Percentiles rank a stretch among this genome's conserved stretches.
phyloP scores from a whole-genome alignment of 2,888 invertebrate genomes.

The Autographa gamma region DNA sequence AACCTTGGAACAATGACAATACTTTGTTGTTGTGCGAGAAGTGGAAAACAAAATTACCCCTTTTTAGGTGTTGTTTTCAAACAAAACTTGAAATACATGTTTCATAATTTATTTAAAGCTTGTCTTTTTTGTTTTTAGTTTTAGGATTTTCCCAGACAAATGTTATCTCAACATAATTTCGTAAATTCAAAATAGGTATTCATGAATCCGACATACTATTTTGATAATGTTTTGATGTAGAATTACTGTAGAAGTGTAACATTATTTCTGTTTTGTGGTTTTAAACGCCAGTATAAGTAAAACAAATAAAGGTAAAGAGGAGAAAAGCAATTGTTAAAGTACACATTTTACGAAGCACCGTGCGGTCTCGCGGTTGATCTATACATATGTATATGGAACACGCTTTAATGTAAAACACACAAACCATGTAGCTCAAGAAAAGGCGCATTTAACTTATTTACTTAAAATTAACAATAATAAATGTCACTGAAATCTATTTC shows the following conservation, averaged over 20 bases:
- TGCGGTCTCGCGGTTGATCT: neutral
- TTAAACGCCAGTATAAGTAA: neutral
- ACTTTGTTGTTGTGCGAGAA: neutral
- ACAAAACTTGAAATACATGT: conserved; percentile 1
- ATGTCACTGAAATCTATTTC: too few species aligned
- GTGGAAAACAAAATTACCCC: neutral
- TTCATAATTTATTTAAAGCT: neutral
- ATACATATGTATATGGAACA: conserved; percentile 1
- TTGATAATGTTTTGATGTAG: too few species aligned
- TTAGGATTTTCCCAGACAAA: neutral
- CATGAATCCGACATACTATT: too few species aligned
- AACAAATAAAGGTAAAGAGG: neutral
- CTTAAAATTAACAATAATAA: too few species aligned
- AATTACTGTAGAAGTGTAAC: neutral
- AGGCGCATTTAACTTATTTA: neutral
- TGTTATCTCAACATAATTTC: neutral
- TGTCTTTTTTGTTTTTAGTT: neutral
- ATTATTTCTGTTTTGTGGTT: neutral
- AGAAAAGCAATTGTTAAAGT: neutral
- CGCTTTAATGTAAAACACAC: neutral
- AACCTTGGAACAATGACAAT: neutral
- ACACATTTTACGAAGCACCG: neutral
- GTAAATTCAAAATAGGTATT: neutral
- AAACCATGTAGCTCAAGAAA: neutral
- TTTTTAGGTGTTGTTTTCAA: neutral